These are phyloP conservation scores for Tinamus guttatus DNA, from an alignment of 2,113 vertebrate genomes.

Conservation along the genomic window DNA sequence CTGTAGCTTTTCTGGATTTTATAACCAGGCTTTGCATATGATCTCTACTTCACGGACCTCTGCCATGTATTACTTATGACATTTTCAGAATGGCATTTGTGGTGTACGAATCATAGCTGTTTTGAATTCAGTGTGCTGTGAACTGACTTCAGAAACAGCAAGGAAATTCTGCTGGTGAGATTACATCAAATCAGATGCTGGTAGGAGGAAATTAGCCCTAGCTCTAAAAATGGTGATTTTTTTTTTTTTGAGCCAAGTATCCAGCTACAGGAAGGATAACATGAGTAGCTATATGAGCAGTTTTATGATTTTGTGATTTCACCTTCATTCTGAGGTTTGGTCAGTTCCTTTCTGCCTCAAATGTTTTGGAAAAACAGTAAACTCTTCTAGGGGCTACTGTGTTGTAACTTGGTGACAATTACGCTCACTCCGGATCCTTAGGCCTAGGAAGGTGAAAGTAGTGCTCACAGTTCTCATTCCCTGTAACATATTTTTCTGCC, in stretches of 20 bases:
- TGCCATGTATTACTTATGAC: constrained; percentile 51
- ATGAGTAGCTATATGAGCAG: neutral
- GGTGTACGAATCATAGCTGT: constrained; percentile 7
- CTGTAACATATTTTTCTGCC: neutral
- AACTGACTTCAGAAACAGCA: constrained; percentile 28
- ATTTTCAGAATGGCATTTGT: constrained; percentile 64
- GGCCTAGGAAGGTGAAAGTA: neutral
- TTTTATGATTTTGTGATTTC: neutral
- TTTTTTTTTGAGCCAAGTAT: no score
- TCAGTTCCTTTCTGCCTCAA: neutral
- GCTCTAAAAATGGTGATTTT: neutral
- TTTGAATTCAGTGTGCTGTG: constrained; percentile 43
- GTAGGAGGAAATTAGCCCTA: neutral
- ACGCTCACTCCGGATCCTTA: neutral
- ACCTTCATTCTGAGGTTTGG: neutral
- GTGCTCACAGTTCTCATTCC: rapidly evolving
- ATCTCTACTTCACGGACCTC: constrained; percentile 26
- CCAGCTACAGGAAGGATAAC: neutral
- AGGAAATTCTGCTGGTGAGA: neutral
- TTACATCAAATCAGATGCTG: constrained; percentile 39
- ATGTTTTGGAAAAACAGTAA: rapidly evolving
- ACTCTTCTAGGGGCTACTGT: neutral
- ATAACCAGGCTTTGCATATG: constrained; percentile 1
- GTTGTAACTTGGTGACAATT: neutral
- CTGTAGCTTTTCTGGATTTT: constrained; percentile 25